These are phyloP conservation scores for Dipodomys spectabilis DNA, from an alignment of 2,113 vertebrate genomes.

Conservation along the genomic window DNA sequence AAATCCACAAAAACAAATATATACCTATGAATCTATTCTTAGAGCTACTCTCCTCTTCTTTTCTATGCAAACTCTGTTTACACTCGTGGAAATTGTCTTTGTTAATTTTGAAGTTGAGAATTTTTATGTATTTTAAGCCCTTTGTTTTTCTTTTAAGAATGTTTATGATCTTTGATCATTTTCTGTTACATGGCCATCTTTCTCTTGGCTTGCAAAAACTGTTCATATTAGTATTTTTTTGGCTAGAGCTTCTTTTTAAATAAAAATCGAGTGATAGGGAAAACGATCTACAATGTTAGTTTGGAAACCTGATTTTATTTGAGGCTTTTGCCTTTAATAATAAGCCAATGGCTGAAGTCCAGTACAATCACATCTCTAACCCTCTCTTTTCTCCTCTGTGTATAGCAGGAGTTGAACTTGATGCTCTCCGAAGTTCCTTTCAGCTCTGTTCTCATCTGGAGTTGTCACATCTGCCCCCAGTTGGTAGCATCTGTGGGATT, in stretches of 20 bases:
- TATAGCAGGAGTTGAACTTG: neutral
- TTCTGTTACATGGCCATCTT: neutral
- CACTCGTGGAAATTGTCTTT: neutral
- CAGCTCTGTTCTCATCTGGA: neutral
- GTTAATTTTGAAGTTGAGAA: conserved; percentile 1
- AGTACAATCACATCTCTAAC: neutral
- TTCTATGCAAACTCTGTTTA: neutral
- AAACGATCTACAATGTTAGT: neutral
- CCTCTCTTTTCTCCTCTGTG: neutral
- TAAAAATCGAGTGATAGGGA: neutral
- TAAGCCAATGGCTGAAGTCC: neutral
- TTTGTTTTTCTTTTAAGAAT: neutral
- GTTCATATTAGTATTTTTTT: neutral
- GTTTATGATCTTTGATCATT: neutral
- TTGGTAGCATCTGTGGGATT: conserved; percentile 44
- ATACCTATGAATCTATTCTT: neutral
- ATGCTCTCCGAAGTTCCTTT: neutral
- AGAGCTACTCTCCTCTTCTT: neutral
- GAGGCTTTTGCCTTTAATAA: neutral
- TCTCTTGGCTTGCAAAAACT: conserved; percentile 7
- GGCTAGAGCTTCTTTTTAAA: conserved; percentile 12
- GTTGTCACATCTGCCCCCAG: neutral
- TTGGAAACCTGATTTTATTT: neutral
- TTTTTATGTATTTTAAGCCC: neutral
- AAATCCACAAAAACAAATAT: conserved; percentile 6